A percentile compares a stretch with the other conserved stretches of the same genome.
These are phyloP conservation scores for Gallinago media DNA, from an alignment of 2,113 vertebrate species.

Conservation along the genomic window DNA sequence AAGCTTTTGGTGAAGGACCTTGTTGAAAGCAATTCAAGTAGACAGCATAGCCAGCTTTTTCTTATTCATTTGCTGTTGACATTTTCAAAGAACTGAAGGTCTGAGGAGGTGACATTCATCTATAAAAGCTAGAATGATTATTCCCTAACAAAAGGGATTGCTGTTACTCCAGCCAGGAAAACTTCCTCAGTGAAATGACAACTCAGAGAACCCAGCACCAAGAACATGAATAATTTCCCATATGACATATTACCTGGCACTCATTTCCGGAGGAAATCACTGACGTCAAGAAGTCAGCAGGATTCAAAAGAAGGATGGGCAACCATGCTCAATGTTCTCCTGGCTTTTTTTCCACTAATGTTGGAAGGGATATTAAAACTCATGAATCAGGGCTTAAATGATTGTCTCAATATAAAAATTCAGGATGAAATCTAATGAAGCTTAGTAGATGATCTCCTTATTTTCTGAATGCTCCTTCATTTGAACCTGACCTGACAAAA, in stretches of 20 bases:
- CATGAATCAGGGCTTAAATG: neutral
- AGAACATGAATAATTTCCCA: neutral
- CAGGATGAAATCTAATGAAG: neutral
- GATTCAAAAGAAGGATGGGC: neutral
- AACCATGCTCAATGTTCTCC: neutral
- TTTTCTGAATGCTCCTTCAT: neutral
- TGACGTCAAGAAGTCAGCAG: neutral
- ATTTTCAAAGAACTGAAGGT: slow-evolving; percentile 21
- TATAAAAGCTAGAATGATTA: neutral
- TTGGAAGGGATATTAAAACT: neutral
- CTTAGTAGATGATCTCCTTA: neutral
- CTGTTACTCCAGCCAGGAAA: neutral
- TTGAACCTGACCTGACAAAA: neutral
- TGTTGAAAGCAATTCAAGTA: neutral
- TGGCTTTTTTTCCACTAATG: neutral
- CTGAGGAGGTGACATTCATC: neutral
- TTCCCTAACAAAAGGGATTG: neutral
- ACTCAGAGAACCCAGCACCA: neutral
- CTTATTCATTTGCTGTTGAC: neutral
- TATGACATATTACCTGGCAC: neutral
- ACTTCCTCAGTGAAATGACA: neutral
- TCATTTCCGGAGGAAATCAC: neutral
- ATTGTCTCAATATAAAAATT: neutral
- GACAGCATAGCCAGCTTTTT: neutral
- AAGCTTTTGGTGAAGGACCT: neutral